Evolutionary conservation across 2,888 invertebrate species (phyloP), one percentile per base, ranked within the genome.

Genomic region (Alentia gelatinosa): DNA sequence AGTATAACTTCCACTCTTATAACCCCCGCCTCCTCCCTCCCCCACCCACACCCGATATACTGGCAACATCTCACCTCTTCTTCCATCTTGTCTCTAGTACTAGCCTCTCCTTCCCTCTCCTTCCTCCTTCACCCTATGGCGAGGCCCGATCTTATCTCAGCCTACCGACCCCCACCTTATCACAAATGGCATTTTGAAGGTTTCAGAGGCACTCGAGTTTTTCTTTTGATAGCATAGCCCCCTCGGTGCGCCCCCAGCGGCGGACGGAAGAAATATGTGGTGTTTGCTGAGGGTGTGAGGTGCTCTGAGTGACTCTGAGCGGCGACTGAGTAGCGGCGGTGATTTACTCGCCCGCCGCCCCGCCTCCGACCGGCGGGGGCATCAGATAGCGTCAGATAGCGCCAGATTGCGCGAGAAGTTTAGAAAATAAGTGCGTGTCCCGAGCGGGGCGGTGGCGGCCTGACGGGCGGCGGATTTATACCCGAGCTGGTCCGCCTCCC

Each of bases 191-290:
- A 79, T 79, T 79, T 79, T 79, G 79, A 79, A 79, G 79, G 79
- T 79, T 79, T 79, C 35, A 79, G 79, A 79, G 79, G n/a, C 79
- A 79, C 79, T 37, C 33, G 79, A 79, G 79, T 79, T 79, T 79
- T 33, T 79, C 79, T 79, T 79, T 79, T 79, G 79, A 79, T 79
- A 79, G 26, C 75, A 75, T 75, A 9, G 12, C 75, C 75, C 33
- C 75, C 7, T 7, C 75, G 5, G 12, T n/a, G 23, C 75, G 33
- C 35, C 39, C 35, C 79, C 79, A 12, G 26, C 26, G n/a, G 56
- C 56, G 56, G 56, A 56, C 33, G 68, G n/a, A 47, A 63, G 63
- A 63, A 63, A 9, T 63, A 26, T 68, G 68, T 68, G 68, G 12
- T 68, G 68, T 68, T 19, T 56, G 5, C 47, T 47, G 47, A 12